phyloP scores from a whole-genome alignment of 1,140 invertebrate genomes.

The Bombyx mandarina region DNA sequence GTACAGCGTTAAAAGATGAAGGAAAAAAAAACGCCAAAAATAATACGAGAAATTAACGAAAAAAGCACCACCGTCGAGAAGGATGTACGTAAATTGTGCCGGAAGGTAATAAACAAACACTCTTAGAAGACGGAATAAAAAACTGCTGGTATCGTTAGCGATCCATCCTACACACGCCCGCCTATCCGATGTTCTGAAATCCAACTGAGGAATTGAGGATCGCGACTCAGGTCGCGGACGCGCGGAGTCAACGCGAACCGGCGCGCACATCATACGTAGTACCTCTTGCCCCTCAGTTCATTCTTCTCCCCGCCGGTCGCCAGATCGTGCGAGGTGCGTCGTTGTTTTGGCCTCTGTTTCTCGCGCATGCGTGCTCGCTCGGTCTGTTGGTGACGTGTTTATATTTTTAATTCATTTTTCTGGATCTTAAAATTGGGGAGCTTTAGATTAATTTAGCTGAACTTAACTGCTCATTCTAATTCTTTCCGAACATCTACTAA shows the following conservation, averaged over 20 bases:
- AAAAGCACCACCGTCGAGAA: conserved; percentile 63
- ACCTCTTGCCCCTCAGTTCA: conserved; percentile 20
- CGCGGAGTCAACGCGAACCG: conserved; percentile 39
- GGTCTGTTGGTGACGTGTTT: conserved; percentile 61
- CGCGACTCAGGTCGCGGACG: conserved; percentile 31
- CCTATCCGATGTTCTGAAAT: conserved; percentile 70
- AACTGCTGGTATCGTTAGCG: conserved; percentile 62
- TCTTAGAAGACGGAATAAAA: conserved; percentile 66
- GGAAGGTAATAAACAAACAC: conserved; percentile 69
- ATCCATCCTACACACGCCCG: conserved; percentile 69
- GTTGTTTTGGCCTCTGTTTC: conserved; percentile 44
- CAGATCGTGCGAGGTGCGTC: conserved; percentile 25
- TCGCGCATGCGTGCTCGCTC: conserved; percentile 57
- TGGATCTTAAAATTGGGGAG: conserved; percentile 7
- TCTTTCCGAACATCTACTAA: too few relatives aligned
- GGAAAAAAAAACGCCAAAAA: conserved; percentile 46
- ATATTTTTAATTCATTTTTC: conserved; percentile 61
- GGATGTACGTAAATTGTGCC: conserved; percentile 61
- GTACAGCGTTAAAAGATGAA: conserved; percentile 55
- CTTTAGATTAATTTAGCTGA: too few relatives aligned
- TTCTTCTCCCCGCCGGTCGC: conserved; percentile 8
- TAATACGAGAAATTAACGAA: conserved; percentile 24
- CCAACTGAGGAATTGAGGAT: conserved; percentile 41
- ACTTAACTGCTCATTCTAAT: too few relatives aligned
- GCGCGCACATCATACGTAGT: conserved; percentile 24